phyloP scores from a whole-genome alignment of 2,113 vertebrate genomes.

The Syngnathus scovelli region DNA sequence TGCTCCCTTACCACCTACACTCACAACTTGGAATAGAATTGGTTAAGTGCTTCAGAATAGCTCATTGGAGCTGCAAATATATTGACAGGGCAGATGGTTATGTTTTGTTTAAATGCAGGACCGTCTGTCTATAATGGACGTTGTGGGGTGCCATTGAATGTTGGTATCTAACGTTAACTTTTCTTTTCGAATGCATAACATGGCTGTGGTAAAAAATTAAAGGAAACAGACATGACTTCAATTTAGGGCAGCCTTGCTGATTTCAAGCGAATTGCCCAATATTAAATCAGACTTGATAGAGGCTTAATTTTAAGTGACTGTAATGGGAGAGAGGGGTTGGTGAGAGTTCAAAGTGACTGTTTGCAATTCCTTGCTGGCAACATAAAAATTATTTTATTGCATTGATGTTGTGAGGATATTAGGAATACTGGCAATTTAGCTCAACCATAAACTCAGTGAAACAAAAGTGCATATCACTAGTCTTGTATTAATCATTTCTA shows the following conservation, averaged over 20 bases:
- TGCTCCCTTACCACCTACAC: not conserved
- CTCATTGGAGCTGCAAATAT: slow-evolving; percentile 3
- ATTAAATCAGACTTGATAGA: not conserved
- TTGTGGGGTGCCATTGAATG: not conserved
- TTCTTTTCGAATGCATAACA: not conserved
- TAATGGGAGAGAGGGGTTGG: not conserved
- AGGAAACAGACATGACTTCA: not conserved
- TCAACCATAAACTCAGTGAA: not conserved
- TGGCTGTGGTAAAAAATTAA: not conserved
- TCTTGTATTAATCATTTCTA: not conserved
- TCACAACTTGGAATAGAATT: slow-evolving; percentile 12
- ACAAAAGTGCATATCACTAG: not conserved
- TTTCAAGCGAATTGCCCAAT: not conserved
- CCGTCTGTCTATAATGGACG: not conserved
- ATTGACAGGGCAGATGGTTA: slow-evolving; percentile 25
- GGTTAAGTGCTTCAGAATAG: slow-evolving; percentile 43
- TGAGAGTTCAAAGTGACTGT: not conserved
- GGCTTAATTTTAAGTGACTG: not conserved
- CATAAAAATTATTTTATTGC: not conserved
- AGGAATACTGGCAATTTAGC: not conserved
- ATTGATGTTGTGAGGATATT: not conserved
- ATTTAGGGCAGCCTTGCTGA: not conserved
- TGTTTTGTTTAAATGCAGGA: not conserved
- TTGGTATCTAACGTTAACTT: not conserved
- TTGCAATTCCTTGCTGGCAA: not conserved